Conservation (phyloP, 2,888 invertebrate genomes). For the Mesochorus sp. region DNA sequence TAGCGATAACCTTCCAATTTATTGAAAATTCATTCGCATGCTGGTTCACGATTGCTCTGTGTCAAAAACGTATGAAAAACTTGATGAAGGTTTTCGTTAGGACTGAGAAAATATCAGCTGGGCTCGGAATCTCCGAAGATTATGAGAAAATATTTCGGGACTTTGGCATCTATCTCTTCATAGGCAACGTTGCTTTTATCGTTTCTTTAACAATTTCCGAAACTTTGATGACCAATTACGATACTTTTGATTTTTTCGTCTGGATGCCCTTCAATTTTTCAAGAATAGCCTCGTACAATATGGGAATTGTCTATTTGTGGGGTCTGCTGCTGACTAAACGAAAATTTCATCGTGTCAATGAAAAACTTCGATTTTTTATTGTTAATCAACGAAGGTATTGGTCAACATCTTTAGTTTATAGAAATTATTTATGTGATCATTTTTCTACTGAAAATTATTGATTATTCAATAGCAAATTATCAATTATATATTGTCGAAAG, state of each 20-base stretch:
- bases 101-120: neutral
- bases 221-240: neutral
- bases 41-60: neutral
- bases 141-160: constrained; percentile 1
- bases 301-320: constrained; percentile 8
- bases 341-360: constrained; percentile 20
- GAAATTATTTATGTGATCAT: no score
- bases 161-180: neutral
- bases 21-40: neutral
- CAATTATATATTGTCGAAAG: no score
- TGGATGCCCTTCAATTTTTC: neutral
- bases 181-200: neutral
- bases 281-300: neutral
- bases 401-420: no score
- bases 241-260: neutral
- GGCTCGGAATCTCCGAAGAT: neutral
- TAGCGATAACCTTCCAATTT: neutral
- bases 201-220: neutral
- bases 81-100: neutral
- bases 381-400: no score
- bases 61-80: no score
- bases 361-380: no score
- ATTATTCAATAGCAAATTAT: no score
- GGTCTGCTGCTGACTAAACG: neutral
- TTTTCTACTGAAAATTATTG: no score